Conservation (phyloP, 2,797 vertebrate species). For the Girardinus metallicus region DNA sequence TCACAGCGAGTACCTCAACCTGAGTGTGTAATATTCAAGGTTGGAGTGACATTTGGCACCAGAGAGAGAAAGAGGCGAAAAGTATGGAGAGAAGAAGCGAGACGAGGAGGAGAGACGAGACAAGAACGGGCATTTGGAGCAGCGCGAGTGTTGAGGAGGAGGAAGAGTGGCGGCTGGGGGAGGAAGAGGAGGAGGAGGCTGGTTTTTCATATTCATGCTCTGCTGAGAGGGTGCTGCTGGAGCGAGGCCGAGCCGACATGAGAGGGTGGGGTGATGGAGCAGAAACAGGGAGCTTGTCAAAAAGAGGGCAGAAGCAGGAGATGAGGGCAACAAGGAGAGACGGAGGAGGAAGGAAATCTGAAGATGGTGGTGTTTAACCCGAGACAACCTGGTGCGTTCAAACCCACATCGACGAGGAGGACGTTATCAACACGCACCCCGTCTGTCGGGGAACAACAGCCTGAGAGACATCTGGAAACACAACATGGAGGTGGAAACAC, state of each 20-base stretch:
- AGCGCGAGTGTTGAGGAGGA: slow-evolving; percentile 25
- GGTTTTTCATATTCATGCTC: slow-evolving; percentile 69
- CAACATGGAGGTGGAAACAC: slow-evolving; percentile 14
- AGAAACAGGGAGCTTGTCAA: slow-evolving; percentile 75
- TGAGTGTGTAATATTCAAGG: slow-evolving; percentile 58
- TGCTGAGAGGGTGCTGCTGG: slow-evolving; percentile 55
- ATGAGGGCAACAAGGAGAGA: slow-evolving; percentile 56
- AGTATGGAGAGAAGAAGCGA: slow-evolving; percentile 10
- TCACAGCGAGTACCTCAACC: slow-evolving; percentile 51
- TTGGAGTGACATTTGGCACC: slow-evolving; percentile 57
- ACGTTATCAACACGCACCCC: slow-evolving; percentile 42
- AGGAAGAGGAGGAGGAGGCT: background rate
- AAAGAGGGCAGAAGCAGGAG: slow-evolving; percentile 69
- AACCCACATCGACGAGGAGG: slow-evolving; percentile 7
- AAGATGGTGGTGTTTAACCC: slow-evolving; percentile 57
- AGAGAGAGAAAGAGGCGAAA: slow-evolving; percentile 13
- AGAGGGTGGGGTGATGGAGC: slow-evolving; percentile 63
- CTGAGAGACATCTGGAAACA: slow-evolving; percentile 19
- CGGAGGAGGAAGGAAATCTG: slow-evolving; percentile 33
- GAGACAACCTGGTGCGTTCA: slow-evolving; percentile 9
- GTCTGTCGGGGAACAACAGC: slow-evolving; percentile 22
- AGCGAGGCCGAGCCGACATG: slow-evolving; percentile 69
- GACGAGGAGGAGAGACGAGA: slow-evolving; percentile 24
- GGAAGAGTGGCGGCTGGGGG: background rate
- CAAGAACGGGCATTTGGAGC: slow-evolving; percentile 35